These are phyloP conservation scores for Eospalax fontanierii DNA, from an alignment of 2,797 vertebrate genomes.

Conservation along the genomic window DNA sequence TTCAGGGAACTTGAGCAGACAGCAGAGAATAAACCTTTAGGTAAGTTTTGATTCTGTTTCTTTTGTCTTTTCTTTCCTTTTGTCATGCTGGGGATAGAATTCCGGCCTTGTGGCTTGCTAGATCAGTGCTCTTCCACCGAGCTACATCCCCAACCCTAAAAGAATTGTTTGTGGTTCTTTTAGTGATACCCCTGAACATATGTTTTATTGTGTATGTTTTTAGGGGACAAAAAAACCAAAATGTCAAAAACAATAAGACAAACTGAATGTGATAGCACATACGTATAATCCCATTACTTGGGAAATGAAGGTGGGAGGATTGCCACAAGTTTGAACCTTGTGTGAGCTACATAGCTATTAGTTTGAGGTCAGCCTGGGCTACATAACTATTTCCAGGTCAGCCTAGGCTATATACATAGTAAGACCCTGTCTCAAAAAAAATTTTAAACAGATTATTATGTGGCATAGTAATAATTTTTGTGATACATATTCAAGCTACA, in stretches of 20 bases:
- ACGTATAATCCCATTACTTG: neutral
- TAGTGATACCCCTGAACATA: neutral
- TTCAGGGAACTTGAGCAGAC: constrained; percentile 96
- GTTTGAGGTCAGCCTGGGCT: neutral
- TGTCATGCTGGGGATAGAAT: neutral
- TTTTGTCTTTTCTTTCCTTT: neutral
- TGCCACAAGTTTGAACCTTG: no score
- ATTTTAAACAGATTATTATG: neutral
- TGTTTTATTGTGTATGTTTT: neutral
- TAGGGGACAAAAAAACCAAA: neutral
- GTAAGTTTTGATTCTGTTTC: constrained; percentile 88
- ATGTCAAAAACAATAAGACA: neutral
- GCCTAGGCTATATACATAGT: neutral
- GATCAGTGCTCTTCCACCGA: neutral
- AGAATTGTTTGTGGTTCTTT: constrained; percentile 22
- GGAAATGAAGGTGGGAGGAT: neutral
- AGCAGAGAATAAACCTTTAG: constrained; percentile 94
- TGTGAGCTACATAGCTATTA: neutral
- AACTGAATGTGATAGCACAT: neutral
- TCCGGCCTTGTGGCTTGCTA: neutral
- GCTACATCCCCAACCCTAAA: neutral
- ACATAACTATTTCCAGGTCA: no score
- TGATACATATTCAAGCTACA: neutral
- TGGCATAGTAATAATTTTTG: neutral
- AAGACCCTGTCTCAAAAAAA: neutral